Evolutionary conservation across 2,888 invertebrate genomes (phyloP).

Genomic region (Cryptocephalus primarius): DNA sequence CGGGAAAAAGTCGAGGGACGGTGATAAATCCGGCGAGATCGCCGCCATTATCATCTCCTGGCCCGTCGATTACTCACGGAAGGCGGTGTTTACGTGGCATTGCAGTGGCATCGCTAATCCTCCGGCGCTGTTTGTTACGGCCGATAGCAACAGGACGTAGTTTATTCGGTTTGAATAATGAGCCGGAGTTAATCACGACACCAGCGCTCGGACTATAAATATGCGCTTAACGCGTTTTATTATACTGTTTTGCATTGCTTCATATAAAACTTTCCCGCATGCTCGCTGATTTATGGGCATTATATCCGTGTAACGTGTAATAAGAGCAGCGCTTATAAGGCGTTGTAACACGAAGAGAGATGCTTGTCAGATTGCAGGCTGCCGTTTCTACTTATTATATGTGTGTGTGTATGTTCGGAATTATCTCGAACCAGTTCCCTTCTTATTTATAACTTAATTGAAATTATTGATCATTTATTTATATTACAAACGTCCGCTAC

Average conservation of each 20-base stretch:
- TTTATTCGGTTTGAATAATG: conserved; percentile 34
- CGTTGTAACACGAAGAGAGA: conserved; percentile 27
- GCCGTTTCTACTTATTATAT: conserved; percentile 8
- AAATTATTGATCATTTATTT: conserved; percentile 26
- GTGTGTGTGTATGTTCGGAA: conserved; percentile 21
- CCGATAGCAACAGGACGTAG: conserved; percentile 28
- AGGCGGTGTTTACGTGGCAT: conserved; percentile 14
- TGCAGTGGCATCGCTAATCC: conserved; percentile 17
- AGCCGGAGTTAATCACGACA: conserved; percentile 33
- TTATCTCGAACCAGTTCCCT: conserved; percentile 24
- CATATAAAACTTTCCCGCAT: conserved; percentile 35
- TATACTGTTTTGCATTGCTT: conserved; percentile 34
- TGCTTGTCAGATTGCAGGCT: conserved; percentile 25
- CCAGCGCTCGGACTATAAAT: conserved; percentile 34
- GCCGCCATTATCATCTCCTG: conserved; percentile 6
- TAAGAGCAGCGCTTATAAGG: conserved; percentile 30
- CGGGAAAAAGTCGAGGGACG: too few relatives aligned
- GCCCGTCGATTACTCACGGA: conserved; percentile 9
- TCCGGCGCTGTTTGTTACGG: conserved; percentile 22
- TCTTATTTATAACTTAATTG: conserved; percentile 30
- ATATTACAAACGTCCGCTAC: conserved; percentile 10
- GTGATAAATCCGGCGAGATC: too few relatives aligned
- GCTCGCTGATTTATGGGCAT: conserved; percentile 32
- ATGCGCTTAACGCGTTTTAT: conserved; percentile 35
- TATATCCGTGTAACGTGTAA: conserved; percentile 33